Conservation (phyloP, 2,113 vertebrate genomes). For the Strix uralensis region DNA sequence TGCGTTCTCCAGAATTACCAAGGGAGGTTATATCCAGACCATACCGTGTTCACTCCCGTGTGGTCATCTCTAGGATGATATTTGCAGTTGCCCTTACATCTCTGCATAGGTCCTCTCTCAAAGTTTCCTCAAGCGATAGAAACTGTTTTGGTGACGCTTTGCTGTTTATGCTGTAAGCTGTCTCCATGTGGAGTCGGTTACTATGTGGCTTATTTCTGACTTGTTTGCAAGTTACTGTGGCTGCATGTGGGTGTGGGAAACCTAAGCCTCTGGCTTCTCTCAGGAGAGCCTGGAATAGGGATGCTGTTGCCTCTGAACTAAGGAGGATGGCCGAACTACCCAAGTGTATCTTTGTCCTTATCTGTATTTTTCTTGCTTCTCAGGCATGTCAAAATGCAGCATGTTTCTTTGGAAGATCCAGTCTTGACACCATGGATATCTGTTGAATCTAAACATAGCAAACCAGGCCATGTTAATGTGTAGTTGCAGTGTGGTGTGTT, state of each 20-base stretch:
- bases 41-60: accelerated
- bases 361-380: neutral
- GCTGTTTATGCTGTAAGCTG: neutral
- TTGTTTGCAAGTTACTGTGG: neutral
- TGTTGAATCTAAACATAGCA: neutral
- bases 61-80: neutral
- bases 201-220: neutral
- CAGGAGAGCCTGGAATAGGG: neutral
- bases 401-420: neutral
- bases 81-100: neutral
- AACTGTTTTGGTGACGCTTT: neutral
- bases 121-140: neutral
- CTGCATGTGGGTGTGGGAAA: neutral
- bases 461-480: neutral
- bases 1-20: accelerated
- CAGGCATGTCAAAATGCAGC: neutral
- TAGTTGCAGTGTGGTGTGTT: accelerated
- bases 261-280: neutral
- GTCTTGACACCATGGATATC: neutral
- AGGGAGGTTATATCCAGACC: neutral
- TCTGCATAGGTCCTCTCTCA: neutral
- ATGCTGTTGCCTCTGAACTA: accelerated
- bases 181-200: neutral
- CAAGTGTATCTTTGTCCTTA: neutral
- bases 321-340: neutral